Evolutionary conservation across 2,888 invertebrate species (phyloP).

Genomic region (Hirtodrosophila histrioides): DNA sequence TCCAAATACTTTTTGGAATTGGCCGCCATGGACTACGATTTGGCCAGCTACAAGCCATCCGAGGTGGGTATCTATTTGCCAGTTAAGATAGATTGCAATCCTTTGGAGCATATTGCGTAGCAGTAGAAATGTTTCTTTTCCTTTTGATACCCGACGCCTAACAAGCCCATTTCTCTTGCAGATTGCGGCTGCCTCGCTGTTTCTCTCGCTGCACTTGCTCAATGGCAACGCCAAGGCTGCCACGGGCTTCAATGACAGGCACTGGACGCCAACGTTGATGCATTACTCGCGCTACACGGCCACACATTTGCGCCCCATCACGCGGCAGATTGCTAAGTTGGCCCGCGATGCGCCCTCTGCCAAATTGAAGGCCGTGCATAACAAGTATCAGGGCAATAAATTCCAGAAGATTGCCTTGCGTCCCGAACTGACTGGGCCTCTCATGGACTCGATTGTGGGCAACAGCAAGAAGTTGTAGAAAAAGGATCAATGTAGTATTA

Average conservation of each 20-base stretch:
- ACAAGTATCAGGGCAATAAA: conserved; percentile 87
- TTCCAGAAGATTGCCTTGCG: conserved; percentile 88
- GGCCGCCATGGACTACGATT: conserved; percentile 91
- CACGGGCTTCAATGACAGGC: conserved; percentile 79
- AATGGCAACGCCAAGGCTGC: conserved; percentile 72
- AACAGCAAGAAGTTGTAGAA: conserved; percentile 44
- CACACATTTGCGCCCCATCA: conserved; percentile 88
- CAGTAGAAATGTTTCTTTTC: too few relatives aligned
- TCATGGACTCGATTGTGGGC: conserved; percentile 79
- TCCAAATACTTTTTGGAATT: conserved; percentile 97
- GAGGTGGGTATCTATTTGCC: conserved; percentile 87
- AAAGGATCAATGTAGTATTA: neutral
- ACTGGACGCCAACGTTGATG: conserved; percentile 91
- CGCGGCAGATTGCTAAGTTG: conserved; percentile 88
- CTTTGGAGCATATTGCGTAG: too few relatives aligned
- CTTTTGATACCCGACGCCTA: too few relatives aligned
- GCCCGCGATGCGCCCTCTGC: conserved; percentile 89
- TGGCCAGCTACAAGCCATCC: conserved; percentile 92
- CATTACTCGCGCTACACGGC: conserved; percentile 91
- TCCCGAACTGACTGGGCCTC: conserved; percentile 85
- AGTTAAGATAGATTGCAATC: neutral
- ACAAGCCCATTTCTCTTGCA: conserved; percentile 32
- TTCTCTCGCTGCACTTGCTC: conserved; percentile 81
- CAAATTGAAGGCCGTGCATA: conserved; percentile 89
- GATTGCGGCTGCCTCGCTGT: conserved; percentile 83